A percentile compares a stretch with the other conserved stretches of the same genome.
phyloP scores from a whole-genome alignment of 2,797 vertebrate genomes.

The Phyllotis vaccarum region DNA sequence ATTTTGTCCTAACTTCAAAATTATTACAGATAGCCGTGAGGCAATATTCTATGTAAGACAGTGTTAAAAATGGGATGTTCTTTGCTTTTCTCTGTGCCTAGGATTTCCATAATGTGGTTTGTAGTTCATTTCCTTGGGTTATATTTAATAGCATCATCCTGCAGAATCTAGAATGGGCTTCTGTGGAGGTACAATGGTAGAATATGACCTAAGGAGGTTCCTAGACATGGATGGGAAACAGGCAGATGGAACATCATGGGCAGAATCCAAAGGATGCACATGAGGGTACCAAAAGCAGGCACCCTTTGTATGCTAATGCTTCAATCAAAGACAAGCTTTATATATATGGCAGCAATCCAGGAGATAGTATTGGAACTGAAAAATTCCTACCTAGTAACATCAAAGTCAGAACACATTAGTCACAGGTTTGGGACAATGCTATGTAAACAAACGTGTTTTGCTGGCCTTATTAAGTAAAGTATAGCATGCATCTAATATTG shows the following conservation, averaged over 20 bases:
- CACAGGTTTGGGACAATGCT: neutral
- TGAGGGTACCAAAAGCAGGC: no score
- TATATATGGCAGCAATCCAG: neutral
- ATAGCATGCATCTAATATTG: neutral
- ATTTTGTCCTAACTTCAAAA: conserved; percentile 19
- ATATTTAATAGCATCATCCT: neutral
- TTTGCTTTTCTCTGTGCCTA: neutral
- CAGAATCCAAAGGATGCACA: fast-evolving
- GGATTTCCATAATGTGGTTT: neutral
- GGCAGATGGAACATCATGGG: neutral
- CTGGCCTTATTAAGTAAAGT: neutral
- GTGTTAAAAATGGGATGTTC: neutral
- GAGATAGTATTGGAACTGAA: neutral
- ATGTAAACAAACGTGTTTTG: neutral
- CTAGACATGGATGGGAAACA: neutral
- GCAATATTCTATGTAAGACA: neutral
- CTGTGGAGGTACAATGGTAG: neutral
- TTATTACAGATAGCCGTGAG: neutral
- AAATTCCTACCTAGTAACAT: neutral
- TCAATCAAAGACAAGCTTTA: neutral
- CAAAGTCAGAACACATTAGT: no score
- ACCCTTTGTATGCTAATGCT: neutral
- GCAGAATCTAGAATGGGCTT: neutral
- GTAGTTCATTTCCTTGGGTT: neutral
- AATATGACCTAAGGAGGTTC: neutral